phyloP scores from a whole-genome alignment of 2,113 vertebrate genomes.

The Ictalurus furcatus region DNA sequence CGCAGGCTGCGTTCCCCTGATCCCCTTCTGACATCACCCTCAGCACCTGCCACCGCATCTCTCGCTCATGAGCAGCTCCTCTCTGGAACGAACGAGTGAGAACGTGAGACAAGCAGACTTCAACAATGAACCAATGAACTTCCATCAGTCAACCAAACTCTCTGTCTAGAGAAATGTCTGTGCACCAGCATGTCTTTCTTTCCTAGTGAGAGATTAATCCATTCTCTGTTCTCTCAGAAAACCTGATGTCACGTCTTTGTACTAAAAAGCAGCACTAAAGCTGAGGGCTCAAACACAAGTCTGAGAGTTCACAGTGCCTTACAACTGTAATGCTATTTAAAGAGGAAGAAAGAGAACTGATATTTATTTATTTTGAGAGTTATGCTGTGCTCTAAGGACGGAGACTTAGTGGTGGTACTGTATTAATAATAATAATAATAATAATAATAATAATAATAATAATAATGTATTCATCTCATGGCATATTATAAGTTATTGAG shows the following conservation, averaged over 20 bases:
- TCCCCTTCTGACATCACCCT: constrained; percentile 65
- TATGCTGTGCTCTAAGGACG: constrained; percentile 91
- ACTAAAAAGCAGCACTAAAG: constrained; percentile 68
- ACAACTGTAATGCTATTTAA: constrained; percentile 96
- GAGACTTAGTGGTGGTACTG: constrained; percentile 94
- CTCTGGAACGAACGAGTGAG: constrained; percentile 61
- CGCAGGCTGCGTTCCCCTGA: constrained; percentile 78
- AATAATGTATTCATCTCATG: constrained; percentile 99
- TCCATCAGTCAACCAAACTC: constrained; percentile 25
- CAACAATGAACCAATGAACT: constrained; percentile 58
- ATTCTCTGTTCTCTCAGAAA: constrained; percentile 75
- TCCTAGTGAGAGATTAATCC: constrained; percentile 23
- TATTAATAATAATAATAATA: constrained; percentile 70
- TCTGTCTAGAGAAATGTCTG: constrained; percentile 13
- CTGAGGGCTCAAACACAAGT: constrained; percentile 75
- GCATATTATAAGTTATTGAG: constrained; percentile 98
- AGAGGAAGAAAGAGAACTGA: constrained; percentile 64
- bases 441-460: constrained; percentile 39
- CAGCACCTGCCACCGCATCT: constrained; percentile 60
- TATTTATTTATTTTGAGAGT: constrained; percentile 98
- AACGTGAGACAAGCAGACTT: constrained; percentile 69
- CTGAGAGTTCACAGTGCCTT: constrained; percentile 86
- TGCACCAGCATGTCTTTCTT: constrained; percentile 44
- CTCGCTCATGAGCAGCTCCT: constrained; percentile 15
- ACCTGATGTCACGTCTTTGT: constrained; percentile 69